A percentile compares a stretch with the other conserved stretches of the same genome.
phyloP scores from a whole-genome alignment of 2,888 invertebrate species.

The Cinara cedri region DNA sequence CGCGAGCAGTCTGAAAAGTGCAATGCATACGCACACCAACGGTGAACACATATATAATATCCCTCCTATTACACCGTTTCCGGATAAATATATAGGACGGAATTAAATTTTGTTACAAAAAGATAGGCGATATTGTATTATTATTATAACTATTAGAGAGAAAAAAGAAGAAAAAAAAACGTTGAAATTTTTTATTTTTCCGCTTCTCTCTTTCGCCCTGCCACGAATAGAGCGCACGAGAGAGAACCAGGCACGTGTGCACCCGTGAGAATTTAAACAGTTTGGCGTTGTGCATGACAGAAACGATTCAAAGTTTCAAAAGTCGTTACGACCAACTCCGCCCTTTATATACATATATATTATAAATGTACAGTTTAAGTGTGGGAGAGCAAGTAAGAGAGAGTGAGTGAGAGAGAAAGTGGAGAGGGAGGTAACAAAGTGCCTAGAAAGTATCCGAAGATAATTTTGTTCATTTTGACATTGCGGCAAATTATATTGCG shows the following conservation, averaged over 20 bases:
- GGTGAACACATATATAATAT: neutral
- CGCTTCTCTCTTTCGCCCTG: neutral
- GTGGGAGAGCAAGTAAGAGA: neutral
- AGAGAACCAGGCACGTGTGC: conserved; percentile 45
- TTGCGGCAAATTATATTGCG: conserved; percentile 45
- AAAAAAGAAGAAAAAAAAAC: conserved; percentile 2
- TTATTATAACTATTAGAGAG: too few species aligned
- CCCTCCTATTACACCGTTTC: too few species aligned
- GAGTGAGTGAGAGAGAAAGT: neutral
- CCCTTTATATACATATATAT: conserved; percentile 18
- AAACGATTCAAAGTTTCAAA: conserved; percentile 54
- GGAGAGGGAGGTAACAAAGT: conserved; percentile 14
- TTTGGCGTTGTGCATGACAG: conserved; percentile 57
- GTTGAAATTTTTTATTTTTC: too few species aligned
- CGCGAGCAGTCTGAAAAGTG: neutral
- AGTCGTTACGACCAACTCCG: conserved; percentile 47
- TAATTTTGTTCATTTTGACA: conserved; percentile 54
- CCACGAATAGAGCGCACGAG: neutral
- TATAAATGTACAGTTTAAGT: neutral
- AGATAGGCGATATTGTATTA: neutral
- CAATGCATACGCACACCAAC: neutral
- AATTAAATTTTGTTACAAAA: conserved; percentile 15
- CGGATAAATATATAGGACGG: conserved; percentile 24
- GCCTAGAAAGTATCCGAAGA: conserved; percentile 47
- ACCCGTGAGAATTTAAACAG: conserved; percentile 56